These are phyloP conservation scores for Batillaria attramentaria DNA, from an alignment of 1,140 invertebrate genomes.

Conservation along the genomic window DNA sequence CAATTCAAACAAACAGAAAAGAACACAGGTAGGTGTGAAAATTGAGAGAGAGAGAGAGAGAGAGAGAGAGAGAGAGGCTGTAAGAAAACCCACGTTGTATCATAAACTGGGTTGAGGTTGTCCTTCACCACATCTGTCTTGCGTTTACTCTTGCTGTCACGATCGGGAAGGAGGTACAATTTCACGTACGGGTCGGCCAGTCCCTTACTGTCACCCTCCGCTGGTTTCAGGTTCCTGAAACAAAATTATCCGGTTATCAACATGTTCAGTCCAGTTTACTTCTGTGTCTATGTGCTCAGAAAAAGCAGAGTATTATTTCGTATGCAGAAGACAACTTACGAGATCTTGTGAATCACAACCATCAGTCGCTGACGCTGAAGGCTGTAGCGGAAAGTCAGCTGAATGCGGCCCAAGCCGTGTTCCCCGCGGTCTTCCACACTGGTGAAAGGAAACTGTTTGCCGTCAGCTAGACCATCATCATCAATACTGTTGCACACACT, in stretches of 20 bases:
- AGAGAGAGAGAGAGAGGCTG: too few species aligned
- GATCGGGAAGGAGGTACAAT: constrained; percentile 90
- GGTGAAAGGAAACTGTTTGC: not conserved
- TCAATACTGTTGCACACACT: not conserved
- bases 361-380: constrained; percentile 84
- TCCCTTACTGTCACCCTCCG: constrained; percentile 82
- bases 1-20: too few species aligned
- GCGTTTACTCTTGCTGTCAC: constrained; percentile 86
- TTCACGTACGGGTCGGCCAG: constrained; percentile 97
- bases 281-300: too few species aligned
- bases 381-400: constrained; percentile 89
- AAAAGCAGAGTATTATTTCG: too few species aligned
- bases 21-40: too few species aligned
- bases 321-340: constrained; percentile 77
- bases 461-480: not conserved
- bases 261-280: too few species aligned
- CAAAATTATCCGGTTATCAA: too few species aligned
- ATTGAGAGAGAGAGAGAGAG: too few species aligned
- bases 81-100: constrained; percentile 83
- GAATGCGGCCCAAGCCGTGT: constrained; percentile 78
- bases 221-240: constrained; percentile 84
- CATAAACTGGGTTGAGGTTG: constrained; percentile 91
- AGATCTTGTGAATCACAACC: constrained; percentile 89
- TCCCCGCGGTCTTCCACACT: constrained; percentile 45
- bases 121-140: constrained; percentile 87